These are phyloP conservation scores for Pleuronectes platessa DNA, from an alignment of 2,113 vertebrate species.

Conservation along the genomic window DNA sequence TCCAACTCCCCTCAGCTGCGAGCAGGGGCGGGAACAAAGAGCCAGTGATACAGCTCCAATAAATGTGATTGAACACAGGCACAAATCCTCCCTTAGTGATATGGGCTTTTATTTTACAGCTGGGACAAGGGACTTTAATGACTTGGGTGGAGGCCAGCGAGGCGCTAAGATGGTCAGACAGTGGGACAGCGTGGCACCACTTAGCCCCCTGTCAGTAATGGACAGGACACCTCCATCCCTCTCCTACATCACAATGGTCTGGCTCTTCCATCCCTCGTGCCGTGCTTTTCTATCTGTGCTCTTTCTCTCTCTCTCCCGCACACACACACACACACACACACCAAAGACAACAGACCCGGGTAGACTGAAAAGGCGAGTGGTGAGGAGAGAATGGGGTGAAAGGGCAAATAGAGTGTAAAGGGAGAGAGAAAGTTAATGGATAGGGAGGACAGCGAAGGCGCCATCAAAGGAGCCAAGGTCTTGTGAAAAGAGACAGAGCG, in stretches of 20 bases:
- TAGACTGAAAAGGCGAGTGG: neutral
- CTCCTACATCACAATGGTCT: slow-evolving; percentile 49
- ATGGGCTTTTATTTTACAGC: slow-evolving; percentile 69
- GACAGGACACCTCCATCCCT: slow-evolving; percentile 60
- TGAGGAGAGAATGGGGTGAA: slow-evolving; percentile 42
- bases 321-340: slow-evolving; percentile 14
- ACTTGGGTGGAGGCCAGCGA: slow-evolving; percentile 73
- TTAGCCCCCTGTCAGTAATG: slow-evolving; percentile 73
- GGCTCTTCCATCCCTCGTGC: slow-evolving; percentile 37
- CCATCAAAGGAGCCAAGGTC: slow-evolving; percentile 15
- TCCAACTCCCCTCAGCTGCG: slow-evolving; percentile 31
- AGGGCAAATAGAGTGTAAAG: slow-evolving; percentile 46
- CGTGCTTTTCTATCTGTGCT: slow-evolving; percentile 41
- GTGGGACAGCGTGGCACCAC: slow-evolving; percentile 73
- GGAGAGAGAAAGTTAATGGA: slow-evolving; percentile 42
- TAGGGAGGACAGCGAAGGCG: slow-evolving; percentile 33
- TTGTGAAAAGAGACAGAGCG: neutral
- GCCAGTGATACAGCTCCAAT: slow-evolving; percentile 57
- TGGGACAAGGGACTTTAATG: slow-evolving; percentile 72
- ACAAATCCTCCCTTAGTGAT: slow-evolving; percentile 68
- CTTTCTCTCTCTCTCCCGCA: neutral
- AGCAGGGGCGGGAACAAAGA: slow-evolving; percentile 52
- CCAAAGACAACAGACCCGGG: slow-evolving; percentile 10
- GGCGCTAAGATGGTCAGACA: slow-evolving; percentile 60
- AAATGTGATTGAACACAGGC: slow-evolving; percentile 58